Evolutionary conservation across 2,888 invertebrate genomes (phyloP).

Genomic region (Drosophila maculinotata): DNA sequence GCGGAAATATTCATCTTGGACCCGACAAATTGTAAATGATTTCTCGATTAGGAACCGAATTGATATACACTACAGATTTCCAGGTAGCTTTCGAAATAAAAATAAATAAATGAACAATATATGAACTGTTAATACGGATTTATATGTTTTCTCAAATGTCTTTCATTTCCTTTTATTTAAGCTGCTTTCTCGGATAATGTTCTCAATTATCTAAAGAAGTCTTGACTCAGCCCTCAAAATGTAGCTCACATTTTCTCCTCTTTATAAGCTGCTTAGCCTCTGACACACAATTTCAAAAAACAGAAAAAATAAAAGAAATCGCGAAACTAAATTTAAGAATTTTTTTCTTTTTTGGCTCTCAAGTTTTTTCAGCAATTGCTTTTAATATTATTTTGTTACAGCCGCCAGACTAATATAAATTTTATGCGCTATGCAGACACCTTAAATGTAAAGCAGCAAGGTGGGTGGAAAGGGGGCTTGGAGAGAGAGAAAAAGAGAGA

Average conservation of each 20-base stretch:
- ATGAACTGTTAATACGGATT: no score
- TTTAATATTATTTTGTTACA: conserved; percentile 40
- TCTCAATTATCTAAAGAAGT: conserved; percentile 36
- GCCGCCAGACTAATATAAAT: conserved; percentile 58
- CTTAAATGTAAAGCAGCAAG: conserved; percentile 38
- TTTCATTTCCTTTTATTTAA: conserved; percentile 2
- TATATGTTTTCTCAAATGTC: no score
- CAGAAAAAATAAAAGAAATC: background rate
- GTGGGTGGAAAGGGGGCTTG: background rate
- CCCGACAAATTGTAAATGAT: no score
- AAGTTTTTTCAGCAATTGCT: conserved; percentile 36
- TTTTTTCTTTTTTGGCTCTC: conserved; percentile 11
- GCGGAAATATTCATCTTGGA: background rate
- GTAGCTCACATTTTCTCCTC: background rate
- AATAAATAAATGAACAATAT: no score
- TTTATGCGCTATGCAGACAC: conserved; percentile 65
- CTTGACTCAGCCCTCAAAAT: no score
- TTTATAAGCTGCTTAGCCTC: conserved; percentile 44
- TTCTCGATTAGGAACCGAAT: no score
- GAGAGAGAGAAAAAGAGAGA: background rate
- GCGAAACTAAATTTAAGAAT: conserved; percentile 37
- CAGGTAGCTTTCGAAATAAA: no score
- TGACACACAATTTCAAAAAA: background rate
- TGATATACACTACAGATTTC: no score
- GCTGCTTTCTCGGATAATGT: conserved; percentile 38